Evolutionary conservation across 2,888 invertebrate species (phyloP), one percentile per base, ranked within the genome.

Genomic region (Yponomeuta plumbellus): DNA sequence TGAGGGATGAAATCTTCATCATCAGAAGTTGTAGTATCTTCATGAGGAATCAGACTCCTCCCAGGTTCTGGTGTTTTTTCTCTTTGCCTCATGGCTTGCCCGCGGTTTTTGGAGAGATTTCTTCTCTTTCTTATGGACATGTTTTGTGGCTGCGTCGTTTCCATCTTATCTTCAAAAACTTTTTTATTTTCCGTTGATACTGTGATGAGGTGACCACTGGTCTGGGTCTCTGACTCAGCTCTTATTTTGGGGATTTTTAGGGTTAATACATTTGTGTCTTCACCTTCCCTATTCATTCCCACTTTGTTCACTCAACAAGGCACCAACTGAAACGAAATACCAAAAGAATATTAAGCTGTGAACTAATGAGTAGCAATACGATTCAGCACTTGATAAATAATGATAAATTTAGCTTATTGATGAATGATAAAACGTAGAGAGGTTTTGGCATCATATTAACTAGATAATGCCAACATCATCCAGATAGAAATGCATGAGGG

Each of bases 21-120:
- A 62, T 93, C 91, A 20, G 92, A 90, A 52, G 95, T 94, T 11
- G 94, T 94, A 64, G 93, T 93, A 68, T 94, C 94, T 71, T 94
- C 93, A 66, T 89, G 88, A 34, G 90, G 90, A 26, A 92, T 79
- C 34, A 86, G 86, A 67, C 86, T 84, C 74, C 88, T 82, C 57
- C 87, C 81, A 1, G 92, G 91, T 73, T 92, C 92, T 8, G 92
- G 92, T 13, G 92, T 92, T 68, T 92, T 88, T 73, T 92, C 92
- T 72, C 92, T 82, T 67, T 89, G 88, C 68, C 90, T 83, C 11
- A 88, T 79, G 67, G 87, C 86, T 72, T 86, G 86, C 20, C 87
- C 86, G 76, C 92, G 86, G 70, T 92, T 93, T 75, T 92, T 93
- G 0, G 93, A 92, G 59, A 94, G 81, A 70, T 92, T 93, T 69